Conservation (phyloP, 2,113 vertebrate genomes). For the Salminus brasiliensis region DNA sequence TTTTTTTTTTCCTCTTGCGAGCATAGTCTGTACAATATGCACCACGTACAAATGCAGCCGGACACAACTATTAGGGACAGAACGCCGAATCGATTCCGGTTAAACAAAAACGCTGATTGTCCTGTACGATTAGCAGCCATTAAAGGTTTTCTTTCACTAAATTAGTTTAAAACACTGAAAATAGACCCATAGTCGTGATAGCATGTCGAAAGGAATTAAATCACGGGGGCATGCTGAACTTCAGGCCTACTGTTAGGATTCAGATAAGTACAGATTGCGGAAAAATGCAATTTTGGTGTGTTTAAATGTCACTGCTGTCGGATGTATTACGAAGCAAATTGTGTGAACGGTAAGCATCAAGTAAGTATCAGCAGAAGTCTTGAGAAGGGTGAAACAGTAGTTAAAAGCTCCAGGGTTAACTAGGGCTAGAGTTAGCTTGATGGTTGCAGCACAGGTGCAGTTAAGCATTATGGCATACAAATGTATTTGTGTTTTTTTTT, state of each 20-base stretch:
- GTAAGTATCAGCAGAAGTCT: too few species aligned
- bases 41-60: not conserved
- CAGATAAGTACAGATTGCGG: not conserved
- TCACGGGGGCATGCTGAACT: not conserved
- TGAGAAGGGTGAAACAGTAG: constrained; percentile 22
- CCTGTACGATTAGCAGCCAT: constrained; percentile 27
- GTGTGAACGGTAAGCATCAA: not conserved
- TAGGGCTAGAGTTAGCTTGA: constrained; percentile 5
- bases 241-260: not conserved
- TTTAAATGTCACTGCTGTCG: not conserved
- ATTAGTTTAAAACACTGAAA: constrained; percentile 40
- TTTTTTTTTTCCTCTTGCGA: not conserved
- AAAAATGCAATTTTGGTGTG: not conserved
- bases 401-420: constrained; percentile 3
- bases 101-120: constrained; percentile 4
- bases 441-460: constrained; percentile 19
- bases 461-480: constrained; percentile 13
- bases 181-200: constrained; percentile 20
- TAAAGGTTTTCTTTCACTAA: constrained; percentile 15
- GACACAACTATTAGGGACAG: not conserved
- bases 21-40: not conserved
- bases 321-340: not conserved
- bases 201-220: constrained; percentile 6
- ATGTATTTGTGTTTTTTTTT: not conserved
- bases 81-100: not conserved